Evolutionary conservation across 2,888 invertebrate species (phyloP).

Genomic region (Machimus atricapillus): DNA sequence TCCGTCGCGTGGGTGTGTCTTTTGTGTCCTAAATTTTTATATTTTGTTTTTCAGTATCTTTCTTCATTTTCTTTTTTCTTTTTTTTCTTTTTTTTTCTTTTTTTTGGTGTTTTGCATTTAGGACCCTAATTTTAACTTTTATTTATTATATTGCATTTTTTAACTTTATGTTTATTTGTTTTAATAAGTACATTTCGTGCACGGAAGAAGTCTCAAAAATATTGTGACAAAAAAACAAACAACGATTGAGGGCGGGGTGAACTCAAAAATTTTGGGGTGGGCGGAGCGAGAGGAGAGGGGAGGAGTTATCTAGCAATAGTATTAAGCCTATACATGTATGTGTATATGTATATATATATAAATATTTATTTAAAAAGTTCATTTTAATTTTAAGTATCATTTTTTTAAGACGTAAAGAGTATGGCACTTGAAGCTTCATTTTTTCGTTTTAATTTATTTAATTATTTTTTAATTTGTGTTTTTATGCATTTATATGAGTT

Average conservation of each 20-base stretch:
- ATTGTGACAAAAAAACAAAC: neutral
- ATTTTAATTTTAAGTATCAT: neutral
- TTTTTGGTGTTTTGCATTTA: too few species aligned
- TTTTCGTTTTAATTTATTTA: neutral
- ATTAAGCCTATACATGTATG: conserved; percentile 18
- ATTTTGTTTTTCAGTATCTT: too few species aligned
- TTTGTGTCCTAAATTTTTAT: too few species aligned
- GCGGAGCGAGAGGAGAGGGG: neutral
- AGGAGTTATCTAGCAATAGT: neutral
- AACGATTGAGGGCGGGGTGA: too few species aligned
- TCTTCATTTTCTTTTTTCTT: too few species aligned
- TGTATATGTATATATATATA: neutral
- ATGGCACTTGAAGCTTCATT: conserved; percentile 45
- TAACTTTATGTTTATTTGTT: neutral
- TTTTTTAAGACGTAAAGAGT: conserved; percentile 42
- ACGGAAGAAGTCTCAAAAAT: neutral
- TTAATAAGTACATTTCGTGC: neutral
- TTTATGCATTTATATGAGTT: too few species aligned
- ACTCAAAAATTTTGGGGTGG: neutral
- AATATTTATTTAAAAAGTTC: conserved; percentile 19
- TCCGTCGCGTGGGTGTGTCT: too few species aligned
- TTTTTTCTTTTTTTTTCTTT: too few species aligned
- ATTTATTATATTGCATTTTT: neutral
- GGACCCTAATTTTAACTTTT: neutral
- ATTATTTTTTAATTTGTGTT: too few species aligned